Base-by-base conservation (phyloP, 2,888 invertebrate species). In the Limnephilus rhombicus region DNA sequence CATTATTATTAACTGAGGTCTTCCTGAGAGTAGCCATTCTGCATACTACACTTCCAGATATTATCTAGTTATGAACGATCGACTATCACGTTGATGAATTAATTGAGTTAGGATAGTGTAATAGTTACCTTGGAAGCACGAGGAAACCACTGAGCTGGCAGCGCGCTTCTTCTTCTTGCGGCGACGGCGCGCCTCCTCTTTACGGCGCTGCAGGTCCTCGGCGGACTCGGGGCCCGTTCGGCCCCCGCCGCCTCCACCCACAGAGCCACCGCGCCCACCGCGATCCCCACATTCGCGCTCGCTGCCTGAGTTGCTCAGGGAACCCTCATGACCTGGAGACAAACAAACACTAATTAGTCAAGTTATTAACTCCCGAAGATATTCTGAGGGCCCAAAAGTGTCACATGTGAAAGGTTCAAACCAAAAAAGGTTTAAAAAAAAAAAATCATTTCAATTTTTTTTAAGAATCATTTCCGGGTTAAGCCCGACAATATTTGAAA, bases 111-210 rank as follows among this genome's bases (percentile, higher is more conserved):
- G 53, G 53, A 53, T 5, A 53, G 4, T 53, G 53, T 53, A 0
- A 37, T 92, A 93, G 94, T 94, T 95, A 98, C 98, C 98, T 97
- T 98, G 98, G 96, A 98, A 99, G 95, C 98, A 98, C 94, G 98
- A 98, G 94, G 98, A 98, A 95, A 98, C 98, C 94, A 98, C 96
- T 94, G 98, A 98, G 95, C 98, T 98, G 95, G 98, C 98, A 94
- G 98, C 98, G 95, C 98, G 98, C 96, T 98, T 98, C 97, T 98
- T 98, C 97, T 98, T 98, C 95, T 98, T 97, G 94, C 98, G 97
- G 95, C 98, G 98, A 96, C 98, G 97, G 95, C 98, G 97, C 95
- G 98, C 98, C 96, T 98, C 98, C 95, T 98, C 98, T 96, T 98
- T 98, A 95, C 98, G 98, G 94, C 97, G 96, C 95, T 97, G 97